These are phyloP conservation scores for Aphidius colemani DNA, from an alignment of 2,888 invertebrate species.

Conservation along the genomic window DNA sequence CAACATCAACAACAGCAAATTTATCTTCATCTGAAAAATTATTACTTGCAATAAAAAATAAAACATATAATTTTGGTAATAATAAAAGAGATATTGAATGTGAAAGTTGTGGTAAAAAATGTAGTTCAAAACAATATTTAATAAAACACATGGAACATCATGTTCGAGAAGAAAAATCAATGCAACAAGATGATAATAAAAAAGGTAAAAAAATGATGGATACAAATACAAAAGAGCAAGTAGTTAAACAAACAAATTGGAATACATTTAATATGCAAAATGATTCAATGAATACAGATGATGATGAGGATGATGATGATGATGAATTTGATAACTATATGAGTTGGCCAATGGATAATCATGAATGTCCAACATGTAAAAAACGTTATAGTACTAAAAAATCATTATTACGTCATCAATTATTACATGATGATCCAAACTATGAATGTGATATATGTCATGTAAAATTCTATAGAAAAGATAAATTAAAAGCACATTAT, in stretches of 20 bases:
- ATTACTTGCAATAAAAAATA: too few species aligned
- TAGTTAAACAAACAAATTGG: too few species aligned
- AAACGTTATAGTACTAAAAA: slow-evolving; percentile 58
- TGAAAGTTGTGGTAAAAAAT: slow-evolving; percentile 50
- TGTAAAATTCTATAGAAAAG: slow-evolving; percentile 56
- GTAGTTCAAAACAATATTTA: slow-evolving; percentile 51
- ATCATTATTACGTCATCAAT: slow-evolving; percentile 54
- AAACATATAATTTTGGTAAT: slow-evolving; percentile 23
- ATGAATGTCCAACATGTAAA: slow-evolving; percentile 56
- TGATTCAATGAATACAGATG: slow-evolving; percentile 29
- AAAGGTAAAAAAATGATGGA: slow-evolving; percentile 30
- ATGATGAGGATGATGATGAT: slow-evolving; percentile 48
- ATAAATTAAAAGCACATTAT: slow-evolving; percentile 57
- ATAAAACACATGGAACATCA: slow-evolving; percentile 54
- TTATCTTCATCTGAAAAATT: slow-evolving; percentile 25
- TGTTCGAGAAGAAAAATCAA: slow-evolving; percentile 44
- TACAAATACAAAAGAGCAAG: slow-evolving; percentile 21
- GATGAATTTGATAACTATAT: slow-evolving; percentile 54
- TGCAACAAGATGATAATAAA: slow-evolving; percentile 28
- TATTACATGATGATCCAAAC: slow-evolving; percentile 57
- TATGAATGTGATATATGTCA: slow-evolving; percentile 58
- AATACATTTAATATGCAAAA: not conserved
- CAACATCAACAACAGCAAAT: slow-evolving; percentile 9
- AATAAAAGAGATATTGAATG: slow-evolving; percentile 48
- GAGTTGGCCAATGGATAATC: slow-evolving; percentile 57